These are phyloP conservation scores for Microplitis demolitor DNA, from an alignment of 1,140 invertebrate genomes.

Conservation along the genomic window DNA sequence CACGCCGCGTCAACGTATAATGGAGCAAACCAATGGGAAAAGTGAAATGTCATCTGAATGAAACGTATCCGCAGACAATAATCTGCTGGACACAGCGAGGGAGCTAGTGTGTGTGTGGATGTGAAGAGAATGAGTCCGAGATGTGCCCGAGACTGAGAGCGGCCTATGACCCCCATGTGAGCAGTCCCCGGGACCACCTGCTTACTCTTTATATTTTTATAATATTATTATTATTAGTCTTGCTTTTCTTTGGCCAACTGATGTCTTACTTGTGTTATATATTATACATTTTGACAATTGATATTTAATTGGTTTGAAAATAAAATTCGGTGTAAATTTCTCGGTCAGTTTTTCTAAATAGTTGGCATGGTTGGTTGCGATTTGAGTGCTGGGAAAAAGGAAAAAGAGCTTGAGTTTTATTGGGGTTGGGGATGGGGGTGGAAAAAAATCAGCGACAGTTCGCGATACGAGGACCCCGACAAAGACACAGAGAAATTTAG, in stretches of 20 bases:
- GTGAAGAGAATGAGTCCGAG: not conserved
- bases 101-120: not conserved
- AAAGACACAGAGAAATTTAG: conserved; percentile 19
- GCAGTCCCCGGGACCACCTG: conserved; percentile 7
- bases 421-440: not conserved
- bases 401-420: too few species aligned
- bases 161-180: not conserved
- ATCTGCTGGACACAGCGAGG: not conserved
- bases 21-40: conserved; percentile 34
- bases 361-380: too few species aligned
- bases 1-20: conserved; percentile 25
- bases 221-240: too few species aligned
- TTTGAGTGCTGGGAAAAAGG: too few species aligned
- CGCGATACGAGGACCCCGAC: conserved; percentile 49
- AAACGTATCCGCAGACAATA: conserved; percentile 4
- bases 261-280: not conserved
- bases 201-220: not conserved
- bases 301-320: not conserved
- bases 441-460: conserved; percentile 31
- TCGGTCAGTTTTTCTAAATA: too few species aligned
- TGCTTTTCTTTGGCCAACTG: not conserved
- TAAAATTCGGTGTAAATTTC: too few species aligned
- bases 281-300: not conserved
- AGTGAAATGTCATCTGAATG: conserved; percentile 36
- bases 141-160: not conserved